Evolutionary conservation across 2,888 invertebrate species (phyloP).

Genomic region (Horisme vitalbata): DNA sequence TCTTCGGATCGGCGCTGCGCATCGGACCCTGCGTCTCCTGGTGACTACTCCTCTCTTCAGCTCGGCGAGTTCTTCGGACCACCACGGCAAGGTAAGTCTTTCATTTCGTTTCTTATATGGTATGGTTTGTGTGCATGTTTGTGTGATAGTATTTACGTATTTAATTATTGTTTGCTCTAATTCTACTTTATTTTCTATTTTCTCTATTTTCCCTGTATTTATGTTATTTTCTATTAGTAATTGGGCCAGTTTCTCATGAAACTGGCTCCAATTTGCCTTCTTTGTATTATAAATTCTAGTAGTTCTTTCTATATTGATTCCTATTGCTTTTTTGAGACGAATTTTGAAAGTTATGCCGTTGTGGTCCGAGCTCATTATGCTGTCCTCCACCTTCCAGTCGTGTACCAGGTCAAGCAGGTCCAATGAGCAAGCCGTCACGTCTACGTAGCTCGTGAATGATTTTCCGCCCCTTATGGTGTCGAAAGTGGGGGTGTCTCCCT

Average conservation of each 20-base stretch:
- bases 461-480: no score
- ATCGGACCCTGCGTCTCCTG: neutral
- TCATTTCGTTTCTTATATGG: constrained; percentile 5
- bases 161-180: neutral
- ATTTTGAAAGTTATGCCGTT: constrained; percentile 33
- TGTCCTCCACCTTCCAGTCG: constrained; percentile 14
- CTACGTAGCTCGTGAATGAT: constrained; percentile 27
- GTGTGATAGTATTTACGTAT: neutral
- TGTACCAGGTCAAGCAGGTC: constrained; percentile 15
- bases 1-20: constrained; percentile 5
- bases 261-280: constrained; percentile 14
- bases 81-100: no score
- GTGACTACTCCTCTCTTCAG: constrained; percentile 1
- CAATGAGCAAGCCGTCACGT: constrained; percentile 30
- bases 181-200: constrained; percentile 8
- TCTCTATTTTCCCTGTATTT: constrained; percentile 3
- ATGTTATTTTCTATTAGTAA: constrained; percentile 1
- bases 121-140: constrained; percentile 6
- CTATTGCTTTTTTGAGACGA: constrained; percentile 8
- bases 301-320: constrained; percentile 3
- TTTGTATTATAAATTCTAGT: constrained; percentile 15
- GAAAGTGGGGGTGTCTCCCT: no score
- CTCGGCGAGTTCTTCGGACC: constrained; percentile 4
- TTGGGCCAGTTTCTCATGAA: constrained; percentile 20
- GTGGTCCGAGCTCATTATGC: constrained; percentile 32